These are phyloP conservation scores for Apamea sordens DNA, from an alignment of 2,888 invertebrate species.

Conservation along the genomic window DNA sequence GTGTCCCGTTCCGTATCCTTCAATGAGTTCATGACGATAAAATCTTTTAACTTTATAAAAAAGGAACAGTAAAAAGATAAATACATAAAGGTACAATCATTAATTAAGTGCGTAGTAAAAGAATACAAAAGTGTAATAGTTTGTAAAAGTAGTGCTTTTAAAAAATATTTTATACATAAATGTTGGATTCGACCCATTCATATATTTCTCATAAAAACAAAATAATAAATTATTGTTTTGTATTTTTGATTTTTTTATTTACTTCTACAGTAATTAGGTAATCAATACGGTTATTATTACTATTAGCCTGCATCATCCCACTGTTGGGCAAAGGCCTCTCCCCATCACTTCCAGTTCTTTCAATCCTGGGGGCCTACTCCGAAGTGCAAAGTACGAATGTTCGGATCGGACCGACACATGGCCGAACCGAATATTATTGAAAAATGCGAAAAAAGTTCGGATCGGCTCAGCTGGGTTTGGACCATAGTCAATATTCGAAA, in stretches of 20 bases:
- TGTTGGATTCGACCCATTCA: not conserved
- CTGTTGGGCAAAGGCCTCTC: not conserved
- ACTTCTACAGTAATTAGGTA: not conserved
- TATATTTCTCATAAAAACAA: not conserved
- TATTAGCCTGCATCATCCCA: not conserved
- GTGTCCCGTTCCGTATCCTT: not conserved
- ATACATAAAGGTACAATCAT: not conserved
- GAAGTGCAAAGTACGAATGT: too few relatives aligned
- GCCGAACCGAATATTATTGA: too few relatives aligned
- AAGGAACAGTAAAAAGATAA: not conserved
- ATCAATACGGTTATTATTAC: not conserved
- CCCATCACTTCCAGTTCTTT: not conserved
- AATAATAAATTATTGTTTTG: not conserved
- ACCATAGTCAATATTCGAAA: too few relatives aligned
- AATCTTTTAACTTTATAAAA: not conserved
- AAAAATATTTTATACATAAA: not conserved
- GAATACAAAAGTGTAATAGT: not conserved
- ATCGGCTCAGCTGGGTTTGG: too few relatives aligned
- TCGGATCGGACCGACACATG: too few relatives aligned
- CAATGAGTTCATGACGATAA: too few relatives aligned
- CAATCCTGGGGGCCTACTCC: too few relatives aligned
- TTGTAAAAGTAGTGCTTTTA: not conserved
- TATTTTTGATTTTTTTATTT: not conserved
- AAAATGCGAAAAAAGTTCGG: too few relatives aligned
- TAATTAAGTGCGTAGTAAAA: too few relatives aligned